phyloP scores from a whole-genome alignment of 35 echinoderm and acorn worm species.

The Acanthaster planci region DNA sequence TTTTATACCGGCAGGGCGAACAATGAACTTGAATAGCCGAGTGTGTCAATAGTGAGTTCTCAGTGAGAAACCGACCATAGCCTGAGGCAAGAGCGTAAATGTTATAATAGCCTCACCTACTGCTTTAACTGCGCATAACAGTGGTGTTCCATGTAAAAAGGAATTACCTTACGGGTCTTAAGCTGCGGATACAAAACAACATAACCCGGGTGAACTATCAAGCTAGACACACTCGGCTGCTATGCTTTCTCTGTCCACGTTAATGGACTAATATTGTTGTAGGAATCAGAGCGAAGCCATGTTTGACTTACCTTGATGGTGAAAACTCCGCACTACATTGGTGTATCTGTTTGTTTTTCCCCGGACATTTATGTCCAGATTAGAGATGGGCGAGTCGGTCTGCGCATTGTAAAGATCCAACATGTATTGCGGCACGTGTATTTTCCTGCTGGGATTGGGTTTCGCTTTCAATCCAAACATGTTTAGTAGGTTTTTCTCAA shows the following conservation, averaged over 20 bases:
- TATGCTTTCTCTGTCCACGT: conserved; percentile 12
- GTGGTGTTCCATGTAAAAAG: conserved; percentile 17
- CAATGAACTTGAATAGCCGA: conserved; percentile 28
- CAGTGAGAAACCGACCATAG: not conserved
- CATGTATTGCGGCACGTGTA: conserved; percentile 88
- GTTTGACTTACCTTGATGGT: conserved; percentile 73
- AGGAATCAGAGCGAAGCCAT: conserved; percentile 7
- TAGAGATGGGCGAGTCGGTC: conserved; percentile 44
- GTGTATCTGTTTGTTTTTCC: conserved; percentile 65
- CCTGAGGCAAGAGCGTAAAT: conserved; percentile 7
- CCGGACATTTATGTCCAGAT: conserved; percentile 70
- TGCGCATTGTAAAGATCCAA: conserved; percentile 93
- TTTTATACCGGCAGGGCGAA: not conserved
- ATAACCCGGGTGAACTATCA: conserved; percentile 20
- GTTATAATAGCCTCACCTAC: not conserved
- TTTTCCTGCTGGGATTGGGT: conserved; percentile 63
- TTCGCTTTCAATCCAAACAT: conserved; percentile 96
- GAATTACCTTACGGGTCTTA: conserved; percentile 14
- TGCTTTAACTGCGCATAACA: not conserved
- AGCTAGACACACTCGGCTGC: not conserved
- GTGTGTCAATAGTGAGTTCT: not conserved
- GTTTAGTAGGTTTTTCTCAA: conserved; percentile 83
- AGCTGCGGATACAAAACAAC: conserved; percentile 22
- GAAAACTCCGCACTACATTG: conserved; percentile 85
- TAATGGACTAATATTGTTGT: conserved; percentile 24